Base-by-base conservation (phyloP, 1,140 invertebrate species). In the Polypedilum pembai region DNA sequence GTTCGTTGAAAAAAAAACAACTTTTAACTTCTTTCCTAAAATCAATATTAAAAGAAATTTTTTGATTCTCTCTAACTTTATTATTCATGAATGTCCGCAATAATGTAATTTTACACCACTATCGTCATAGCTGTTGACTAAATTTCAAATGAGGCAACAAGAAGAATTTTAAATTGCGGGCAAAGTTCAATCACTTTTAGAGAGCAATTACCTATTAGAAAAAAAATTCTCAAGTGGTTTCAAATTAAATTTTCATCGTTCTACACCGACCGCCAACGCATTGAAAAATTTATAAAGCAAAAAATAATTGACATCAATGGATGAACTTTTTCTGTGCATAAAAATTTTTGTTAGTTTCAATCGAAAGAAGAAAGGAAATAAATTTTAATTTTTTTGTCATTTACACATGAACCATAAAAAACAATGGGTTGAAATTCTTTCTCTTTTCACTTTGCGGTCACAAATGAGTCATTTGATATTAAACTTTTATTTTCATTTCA, bases 231-330 rank as follows among this genome's bases (percentile, higher is more conserved):
- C 65, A 18, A 20, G 8, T 69, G 65, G 17, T 20, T 66, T 18
- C 17, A 69, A 69, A 69, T 69, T 18, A 21, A 69, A 69, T 69
- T 69, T 69, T 69, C 65, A 69, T 18, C 65, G 7, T 69, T 56
- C n/a, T 33, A 3, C 24, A 33, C 24, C 24, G 24, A n/a, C 65
- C 65, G 65, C 65, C 65, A 69, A 69, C 65, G 17, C 65, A 56
- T 12, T 15, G n/a, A 17, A 56, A 56, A 56, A 17, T 12, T 3
- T 12, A 56, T 3, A 56, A 3, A 56, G 10, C 1, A 8, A 56
- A 56, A 56, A 56, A 56, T 15, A 15, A 56, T 56, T 33, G 24
- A 33, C 24, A 33, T 33, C 24, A 33, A 33, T 33, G 24, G 5
- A 33, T 33, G n/a, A 33, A 3, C 5, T 33, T 33, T 33, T 33